Evolutionary conservation across 2,113 vertebrate species (phyloP), one percentile per base, ranked within the genome.

Genomic region (Micromys minutus): DNA sequence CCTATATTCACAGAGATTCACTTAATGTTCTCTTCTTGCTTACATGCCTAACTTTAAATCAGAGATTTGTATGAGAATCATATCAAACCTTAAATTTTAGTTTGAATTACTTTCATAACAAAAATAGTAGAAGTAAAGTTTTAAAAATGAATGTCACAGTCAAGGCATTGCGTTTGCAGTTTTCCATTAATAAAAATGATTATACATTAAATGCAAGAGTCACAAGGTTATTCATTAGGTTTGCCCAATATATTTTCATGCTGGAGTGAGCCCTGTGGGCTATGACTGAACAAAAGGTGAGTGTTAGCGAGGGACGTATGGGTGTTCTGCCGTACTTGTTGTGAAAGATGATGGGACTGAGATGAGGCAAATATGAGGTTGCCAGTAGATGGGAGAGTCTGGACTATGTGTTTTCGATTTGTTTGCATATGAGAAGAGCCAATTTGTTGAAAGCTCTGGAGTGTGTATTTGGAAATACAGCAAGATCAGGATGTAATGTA

Each of bases 41-140:
- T 91, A 15, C 5, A 59, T 1, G n/a, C n/a, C 42, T 16, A 69
- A 81, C 93, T 93, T 94, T 34, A 79, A 31, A 50, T 63, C 11
- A 93, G 61, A 83, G 19, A 26, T 63, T 91, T 26, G 47, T 83
- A 45, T 88, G 22, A 94, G n/a, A 26, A 11, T 26, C 21, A 15
- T 17, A 61, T 19, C 8, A 52, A 79, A 93, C 76, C 8, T 42
- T 67, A 67, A n/a, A n/a, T 84, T 96, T 90, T 26, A 87, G 24
- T 81, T 92, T 76, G 47, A 79, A 79, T 50, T 95, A 83, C 74
- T 94, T 67, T 95, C 47, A 76, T 87, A 57, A 77, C 39, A 90
- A 95, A 91, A 79, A 42, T 59, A 94, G 72, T 63, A 29, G 65
- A 57, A 77, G 3, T 74, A 92, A 94, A n/a, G 6, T 7, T 92